phyloP scores from a whole-genome alignment of 2,113 vertebrate species.

The Halichoeres trimaculatus region DNA sequence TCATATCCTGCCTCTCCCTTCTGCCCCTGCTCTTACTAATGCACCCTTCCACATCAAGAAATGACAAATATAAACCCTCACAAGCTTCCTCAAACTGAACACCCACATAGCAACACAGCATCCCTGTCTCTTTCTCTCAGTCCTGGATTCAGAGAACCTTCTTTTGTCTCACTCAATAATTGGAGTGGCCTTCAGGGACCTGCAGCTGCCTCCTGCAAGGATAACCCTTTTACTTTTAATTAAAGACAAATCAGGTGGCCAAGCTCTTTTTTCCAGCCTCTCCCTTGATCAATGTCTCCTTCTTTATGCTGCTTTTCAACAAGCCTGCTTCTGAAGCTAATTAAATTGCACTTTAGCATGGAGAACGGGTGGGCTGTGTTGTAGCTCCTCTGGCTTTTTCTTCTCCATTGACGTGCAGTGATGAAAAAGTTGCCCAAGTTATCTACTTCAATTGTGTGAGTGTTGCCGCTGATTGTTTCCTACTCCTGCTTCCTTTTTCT shows the following conservation, averaged over 20 bases:
- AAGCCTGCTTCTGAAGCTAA: constrained; percentile 60
- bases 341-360: constrained; percentile 43
- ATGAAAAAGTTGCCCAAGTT: constrained; percentile 15
- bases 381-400: constrained; percentile 33
- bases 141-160: constrained; percentile 5
- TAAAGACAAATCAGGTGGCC: constrained; percentile 68
- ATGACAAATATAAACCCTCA: neutral
- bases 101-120: neutral
- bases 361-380: constrained; percentile 12
- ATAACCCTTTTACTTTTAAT: constrained; percentile 75
- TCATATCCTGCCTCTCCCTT: constrained; percentile 36
- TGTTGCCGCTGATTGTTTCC: constrained; percentile 37
- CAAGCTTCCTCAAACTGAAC: neutral
- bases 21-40: constrained; percentile 24
- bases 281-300: constrained; percentile 67
- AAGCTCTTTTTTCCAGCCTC: constrained; percentile 32
- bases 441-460: neutral
- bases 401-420: constrained; percentile 32
- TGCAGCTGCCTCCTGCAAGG: constrained; percentile 44
- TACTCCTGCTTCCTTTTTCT: constrained; percentile 35
- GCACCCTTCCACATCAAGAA: constrained; percentile 1
- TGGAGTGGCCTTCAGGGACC: constrained; percentile 59
- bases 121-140: neutral
- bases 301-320: constrained; percentile 64
- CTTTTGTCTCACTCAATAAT: constrained; percentile 64